Evolutionary conservation across 1,140 invertebrate species (phyloP).

Genomic region (Hormaphis cornu): DNA sequence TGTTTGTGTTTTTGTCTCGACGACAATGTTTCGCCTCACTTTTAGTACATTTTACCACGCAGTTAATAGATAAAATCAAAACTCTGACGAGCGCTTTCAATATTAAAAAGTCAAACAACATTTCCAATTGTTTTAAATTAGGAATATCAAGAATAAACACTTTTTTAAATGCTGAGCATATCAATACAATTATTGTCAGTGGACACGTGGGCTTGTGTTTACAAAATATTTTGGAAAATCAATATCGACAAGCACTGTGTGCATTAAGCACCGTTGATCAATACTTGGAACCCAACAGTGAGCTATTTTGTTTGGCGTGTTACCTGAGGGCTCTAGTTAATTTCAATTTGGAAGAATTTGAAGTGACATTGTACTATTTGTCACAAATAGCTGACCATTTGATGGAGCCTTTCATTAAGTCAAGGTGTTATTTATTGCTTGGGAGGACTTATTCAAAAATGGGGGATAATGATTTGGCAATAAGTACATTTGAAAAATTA

Average conservation of each 20-base stretch:
- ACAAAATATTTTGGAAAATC: neutral
- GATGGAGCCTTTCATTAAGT: conserved; percentile 9
- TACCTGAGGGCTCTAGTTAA: conserved; percentile 1
- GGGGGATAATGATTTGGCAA: neutral
- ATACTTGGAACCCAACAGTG: neutral
- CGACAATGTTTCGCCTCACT: neutral
- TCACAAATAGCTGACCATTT: neutral
- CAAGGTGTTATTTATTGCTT: conserved; percentile 10
- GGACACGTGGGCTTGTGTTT: neutral
- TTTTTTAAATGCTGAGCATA: neutral
- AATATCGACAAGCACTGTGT: neutral
- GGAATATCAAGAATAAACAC: neutral
- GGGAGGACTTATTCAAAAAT: conserved; percentile 1
- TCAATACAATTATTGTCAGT: neutral
- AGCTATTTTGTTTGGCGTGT: neutral
- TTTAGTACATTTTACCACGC: neutral
- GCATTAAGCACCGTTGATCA: neutral
- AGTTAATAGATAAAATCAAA: neutral
- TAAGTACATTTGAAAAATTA: conserved; percentile 6
- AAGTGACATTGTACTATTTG: conserved; percentile 21
- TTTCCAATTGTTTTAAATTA: conserved; percentile 21
- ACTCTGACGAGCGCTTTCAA: neutral
- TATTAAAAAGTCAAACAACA: neutral
- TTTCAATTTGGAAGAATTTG: conserved; percentile 4
- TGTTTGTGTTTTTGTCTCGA: conserved; percentile 1